Base-by-base conservation (phyloP, 2,113 vertebrate species). In the Cnemophilus loriae region DNA sequence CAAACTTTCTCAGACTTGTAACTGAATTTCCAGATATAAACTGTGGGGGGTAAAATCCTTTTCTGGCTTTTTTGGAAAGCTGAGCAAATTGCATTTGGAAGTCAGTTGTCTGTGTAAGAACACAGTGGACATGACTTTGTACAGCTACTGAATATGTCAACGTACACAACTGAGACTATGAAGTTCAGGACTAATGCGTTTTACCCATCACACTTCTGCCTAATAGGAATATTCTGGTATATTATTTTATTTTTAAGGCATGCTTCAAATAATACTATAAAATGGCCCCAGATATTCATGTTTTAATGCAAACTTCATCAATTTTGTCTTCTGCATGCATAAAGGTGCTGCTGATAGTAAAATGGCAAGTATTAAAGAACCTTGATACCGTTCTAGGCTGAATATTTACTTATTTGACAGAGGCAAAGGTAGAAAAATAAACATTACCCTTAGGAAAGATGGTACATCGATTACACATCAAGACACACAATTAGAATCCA, bases 61-160 rank as follows among this genome's bases (percentile, higher is more conserved):
- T 37, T 80, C 52, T 73, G 28, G 3, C 6, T 70, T 63, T 8
- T 41, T 89, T 47, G 60, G 26, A 70, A 89, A 59, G 13, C 46
- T 52, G 10, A 89, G 19, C 9, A 93, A 85, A 95, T 30, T 79
- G 24, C 70, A 55, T 49, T 68, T 89, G 24, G 37, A 90, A 95
- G 10, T 30, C 28, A 27, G 14, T 12, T 67, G 16, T 52, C 15
- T 60, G 24, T 33, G 39, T 9, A 68, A 70, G 16, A 73, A 39
- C 59, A 47, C 2, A 42, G 21, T 47, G 37, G 15, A 9, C 11
- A 28, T 67, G 35, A 74, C 10, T 46, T 75, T 61, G 37, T 19
- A 35, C 30, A 87, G 22, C 27, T 50, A 56, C 11, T 41, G 80
- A 91, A 32, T 35, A 55, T 69, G 9, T 37, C 64, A 46, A 13